Base-by-base conservation (phyloP, 2,797 vertebrate species). In the Darevskia nairensis region DNA sequence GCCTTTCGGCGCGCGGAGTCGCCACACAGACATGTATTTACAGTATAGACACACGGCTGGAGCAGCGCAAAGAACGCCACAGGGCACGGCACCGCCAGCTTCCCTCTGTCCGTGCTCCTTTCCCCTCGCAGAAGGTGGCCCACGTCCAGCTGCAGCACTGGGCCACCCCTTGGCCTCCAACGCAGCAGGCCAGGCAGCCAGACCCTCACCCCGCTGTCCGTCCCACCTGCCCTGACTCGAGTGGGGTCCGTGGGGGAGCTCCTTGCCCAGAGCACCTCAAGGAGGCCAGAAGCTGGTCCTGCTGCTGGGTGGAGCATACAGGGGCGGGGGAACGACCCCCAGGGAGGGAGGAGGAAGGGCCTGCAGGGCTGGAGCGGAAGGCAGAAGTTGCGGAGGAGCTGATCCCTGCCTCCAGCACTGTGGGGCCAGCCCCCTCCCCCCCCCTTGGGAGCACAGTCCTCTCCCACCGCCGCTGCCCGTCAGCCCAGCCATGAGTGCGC, bases 1-100 rank as follows among this genome's bases (percentile, higher is more conserved):
- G n/a, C n/a, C n/a, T n/a, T n/a, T n/a, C n/a, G n/a, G n/a, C n/a
- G n/a, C n/a, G n/a, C n/a, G n/a, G n/a, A 66, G 88, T 32, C 9
- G 3, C 77, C 87, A 61, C 25, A 50, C 71, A 19, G 86, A 89
- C 55, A 91, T 61, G 39, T 92, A 94, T 95, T 90, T 95, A 95
- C 95, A 95, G 35, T 46, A 72, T 55, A 72, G 55, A 81, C 85
- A 71, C 4, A 78, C 2, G 81, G 86, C 86, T 0, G 19, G 55
- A 87, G 75, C 78, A 88, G 89, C 68, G 88, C 86, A 78, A 15
- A 55, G 2, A 69, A 0, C 84, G 64, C 0, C 85, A 68, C 3
- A 0, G 80, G 46, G 76, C 89, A 79, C 84, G 61, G 50, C 82
- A 77, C 88, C 68, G 85, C 86, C 84, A 1, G 0, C 32, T 27